Conservation (phyloP, 2,888 invertebrate species). For the Nebria salina region DNA sequence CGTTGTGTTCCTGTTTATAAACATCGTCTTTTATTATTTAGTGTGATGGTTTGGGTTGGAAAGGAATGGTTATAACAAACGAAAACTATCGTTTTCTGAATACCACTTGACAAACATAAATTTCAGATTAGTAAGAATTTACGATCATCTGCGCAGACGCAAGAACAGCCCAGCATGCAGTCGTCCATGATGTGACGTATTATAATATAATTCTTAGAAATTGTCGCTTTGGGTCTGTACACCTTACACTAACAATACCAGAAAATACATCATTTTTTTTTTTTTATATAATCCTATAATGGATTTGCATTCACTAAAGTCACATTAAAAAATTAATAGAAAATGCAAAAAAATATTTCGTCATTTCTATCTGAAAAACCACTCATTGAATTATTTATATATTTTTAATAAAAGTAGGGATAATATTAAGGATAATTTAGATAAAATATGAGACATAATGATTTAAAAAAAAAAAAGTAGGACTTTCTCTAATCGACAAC, state of each 20-base stretch:
- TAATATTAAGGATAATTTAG: too few species aligned
- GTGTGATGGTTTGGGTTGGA: not conserved
- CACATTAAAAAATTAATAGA: too few species aligned
- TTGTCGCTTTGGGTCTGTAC: not conserved
- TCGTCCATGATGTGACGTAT: not conserved
- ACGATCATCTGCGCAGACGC: not conserved
- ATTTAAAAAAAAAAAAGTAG: too few species aligned
- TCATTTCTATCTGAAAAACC: too few species aligned
- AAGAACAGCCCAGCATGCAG: not conserved
- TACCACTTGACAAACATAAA: slow-evolving; percentile 7
- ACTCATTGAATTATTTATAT: too few species aligned
- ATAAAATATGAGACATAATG: too few species aligned
- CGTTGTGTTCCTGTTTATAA: not conserved
- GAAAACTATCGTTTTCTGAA: not conserved
- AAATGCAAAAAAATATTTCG: too few species aligned
- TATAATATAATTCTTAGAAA: not conserved
- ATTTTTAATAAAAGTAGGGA: too few species aligned
- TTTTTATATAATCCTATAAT: not conserved
- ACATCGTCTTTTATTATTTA: not conserved
- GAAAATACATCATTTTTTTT: not conserved
- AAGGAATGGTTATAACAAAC: not conserved
- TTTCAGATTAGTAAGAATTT: slow-evolving; percentile 19
- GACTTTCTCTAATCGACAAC: too few species aligned
- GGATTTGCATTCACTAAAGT: too few species aligned
- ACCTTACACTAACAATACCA: not conserved